These are phyloP conservation scores for Mnemiopsis leidyi DNA, from an alignment of 37 sponge, comb jelly and placozoan species.

Conservation along the genomic window DNA sequence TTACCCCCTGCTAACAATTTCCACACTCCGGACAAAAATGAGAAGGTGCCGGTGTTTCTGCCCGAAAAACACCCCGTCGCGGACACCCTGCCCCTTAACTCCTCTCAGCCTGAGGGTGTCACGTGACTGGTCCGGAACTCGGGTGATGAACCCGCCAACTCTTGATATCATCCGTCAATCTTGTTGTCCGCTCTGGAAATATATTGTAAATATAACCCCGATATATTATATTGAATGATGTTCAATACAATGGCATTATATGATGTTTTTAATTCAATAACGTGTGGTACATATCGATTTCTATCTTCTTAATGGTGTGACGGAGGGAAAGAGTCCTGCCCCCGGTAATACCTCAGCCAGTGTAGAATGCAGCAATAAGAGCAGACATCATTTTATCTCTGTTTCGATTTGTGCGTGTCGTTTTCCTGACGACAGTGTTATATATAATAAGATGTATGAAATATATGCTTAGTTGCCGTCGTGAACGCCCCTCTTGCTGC, in stretches of 20 bases:
- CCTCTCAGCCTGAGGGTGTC: slow-evolving; percentile 29
- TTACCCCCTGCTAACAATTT: neutral
- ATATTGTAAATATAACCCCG: neutral
- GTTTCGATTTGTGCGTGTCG: neutral
- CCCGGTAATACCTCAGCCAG: neutral
- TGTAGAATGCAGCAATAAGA: neutral
- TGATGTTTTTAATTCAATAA: slow-evolving; percentile 36
- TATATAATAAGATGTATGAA: neutral
- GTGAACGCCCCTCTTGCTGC: neutral
- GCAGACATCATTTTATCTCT: neutral
- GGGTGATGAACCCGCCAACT: neutral
- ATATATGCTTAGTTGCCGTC: neutral
- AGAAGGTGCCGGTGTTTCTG: neutral
- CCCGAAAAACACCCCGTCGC: slow-evolving; percentile 5
- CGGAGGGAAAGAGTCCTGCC: neutral
- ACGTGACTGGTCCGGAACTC: neutral
- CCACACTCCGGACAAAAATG: neutral
- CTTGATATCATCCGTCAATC: neutral
- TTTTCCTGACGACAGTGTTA: neutral
- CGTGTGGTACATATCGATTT: neutral
- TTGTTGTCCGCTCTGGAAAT: neutral
- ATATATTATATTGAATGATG: slow-evolving; percentile 37
- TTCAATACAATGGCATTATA: slow-evolving; percentile 19
- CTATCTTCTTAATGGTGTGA: neutral
- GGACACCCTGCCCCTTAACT: neutral